phyloP scores from a whole-genome alignment of 2,797 vertebrate genomes.

The Acridotheres tristis region DNA sequence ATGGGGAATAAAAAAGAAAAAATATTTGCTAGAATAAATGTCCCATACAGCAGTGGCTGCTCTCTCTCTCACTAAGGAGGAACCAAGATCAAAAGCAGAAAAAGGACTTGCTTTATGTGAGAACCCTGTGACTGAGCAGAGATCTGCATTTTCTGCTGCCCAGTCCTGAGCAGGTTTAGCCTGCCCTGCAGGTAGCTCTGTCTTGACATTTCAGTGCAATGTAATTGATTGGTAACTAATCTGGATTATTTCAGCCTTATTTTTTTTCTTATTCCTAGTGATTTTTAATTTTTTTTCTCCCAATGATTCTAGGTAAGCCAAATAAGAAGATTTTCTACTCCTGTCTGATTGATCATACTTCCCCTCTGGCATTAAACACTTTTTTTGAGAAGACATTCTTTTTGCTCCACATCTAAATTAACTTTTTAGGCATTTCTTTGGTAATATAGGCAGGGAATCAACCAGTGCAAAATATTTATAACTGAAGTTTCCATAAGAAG shows the following conservation, averaged over 20 bases:
- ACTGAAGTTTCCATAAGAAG: neutral
- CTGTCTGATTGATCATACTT: neutral
- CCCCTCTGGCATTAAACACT: neutral
- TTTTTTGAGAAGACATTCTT: neutral
- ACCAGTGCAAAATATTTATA: neutral
- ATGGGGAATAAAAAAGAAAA: neutral
- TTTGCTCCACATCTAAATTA: neutral
- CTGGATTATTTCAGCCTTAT: neutral
- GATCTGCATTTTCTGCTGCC: neutral
- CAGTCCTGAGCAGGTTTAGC: neutral
- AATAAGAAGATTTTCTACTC: neutral
- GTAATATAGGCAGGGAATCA: neutral
- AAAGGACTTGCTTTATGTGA: neutral
- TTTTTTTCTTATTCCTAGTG: neutral
- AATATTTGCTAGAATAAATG: rapidly evolving
- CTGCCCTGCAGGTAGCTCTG: neutral
- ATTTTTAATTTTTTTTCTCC: neutral
- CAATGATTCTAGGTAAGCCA: neutral
- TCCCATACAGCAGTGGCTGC: neutral
- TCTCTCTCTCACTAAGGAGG: neutral
- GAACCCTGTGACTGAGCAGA: neutral
- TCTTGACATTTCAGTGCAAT: neutral
- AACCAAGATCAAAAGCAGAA: neutral
- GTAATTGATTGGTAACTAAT: neutral
- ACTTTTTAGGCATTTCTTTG: neutral